Conservation (phyloP, 2,888 invertebrate genomes). For the Morpho achilles region DNA sequence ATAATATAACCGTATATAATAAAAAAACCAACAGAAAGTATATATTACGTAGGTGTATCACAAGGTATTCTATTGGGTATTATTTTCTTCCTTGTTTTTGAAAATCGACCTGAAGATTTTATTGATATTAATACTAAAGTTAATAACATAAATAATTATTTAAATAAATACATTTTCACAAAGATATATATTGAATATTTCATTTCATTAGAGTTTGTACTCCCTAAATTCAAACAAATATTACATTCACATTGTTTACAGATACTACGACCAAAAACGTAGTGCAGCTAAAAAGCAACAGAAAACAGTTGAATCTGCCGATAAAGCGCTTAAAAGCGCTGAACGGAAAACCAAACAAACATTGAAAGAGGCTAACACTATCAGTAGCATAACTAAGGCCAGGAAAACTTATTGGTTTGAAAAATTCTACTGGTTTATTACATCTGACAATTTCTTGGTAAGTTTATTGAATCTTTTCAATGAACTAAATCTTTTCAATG, state of each 20-base stretch:
- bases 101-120: no score
- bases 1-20: no score
- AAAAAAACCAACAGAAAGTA: not conserved
- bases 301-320: constrained; percentile 96
- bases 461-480: constrained; percentile 22
- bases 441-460: constrained; percentile 93
- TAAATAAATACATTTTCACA: no score
- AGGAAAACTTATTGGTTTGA: constrained; percentile 99
- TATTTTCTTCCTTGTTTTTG: not conserved
- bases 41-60: not conserved
- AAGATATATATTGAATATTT: no score
- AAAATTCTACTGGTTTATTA: constrained; percentile 99
- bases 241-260: constrained; percentile 38
- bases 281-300: constrained; percentile 95
- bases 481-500: not conserved
- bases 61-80: not conserved
- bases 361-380: constrained; percentile 94
- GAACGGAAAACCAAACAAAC: constrained; percentile 96
- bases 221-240: no score
- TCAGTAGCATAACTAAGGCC: constrained; percentile 95
- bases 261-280: constrained; percentile 95
- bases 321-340: constrained; percentile 96
- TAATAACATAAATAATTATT: no score
- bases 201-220: no score
- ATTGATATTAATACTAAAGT: no score